These are phyloP conservation scores for Carapus acus DNA, from an alignment of 2,797 vertebrate species.

Conservation along the genomic window DNA sequence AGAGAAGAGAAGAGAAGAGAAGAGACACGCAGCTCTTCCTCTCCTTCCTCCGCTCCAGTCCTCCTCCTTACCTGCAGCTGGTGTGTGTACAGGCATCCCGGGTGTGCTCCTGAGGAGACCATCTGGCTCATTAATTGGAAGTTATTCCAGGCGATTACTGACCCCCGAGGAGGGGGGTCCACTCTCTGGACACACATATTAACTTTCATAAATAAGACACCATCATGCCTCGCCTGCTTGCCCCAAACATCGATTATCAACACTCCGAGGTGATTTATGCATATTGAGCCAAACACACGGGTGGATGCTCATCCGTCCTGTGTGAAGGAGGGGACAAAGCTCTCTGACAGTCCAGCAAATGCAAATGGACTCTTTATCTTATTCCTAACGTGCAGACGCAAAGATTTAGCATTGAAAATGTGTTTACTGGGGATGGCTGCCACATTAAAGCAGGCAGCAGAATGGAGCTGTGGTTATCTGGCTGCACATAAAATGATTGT, in stretches of 20 bases:
- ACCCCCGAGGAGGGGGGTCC: slow-evolving; percentile 46
- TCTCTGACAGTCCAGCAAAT: slow-evolving; percentile 31
- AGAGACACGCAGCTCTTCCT: too few species aligned
- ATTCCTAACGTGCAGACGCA: slow-evolving; percentile 25
- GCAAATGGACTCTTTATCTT: slow-evolving; percentile 38
- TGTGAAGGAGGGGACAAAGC: slow-evolving; percentile 29
- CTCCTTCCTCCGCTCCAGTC: too few species aligned
- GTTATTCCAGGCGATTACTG: slow-evolving; percentile 70
- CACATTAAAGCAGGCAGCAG: slow-evolving; percentile 2
- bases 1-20: too few species aligned
- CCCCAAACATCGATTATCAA: slow-evolving; percentile 60
- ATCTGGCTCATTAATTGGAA: slow-evolving; percentile 74
- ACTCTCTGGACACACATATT: slow-evolving; percentile 54
- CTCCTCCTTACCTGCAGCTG: too few species aligned
- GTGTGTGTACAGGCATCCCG: slow-evolving; percentile 53
- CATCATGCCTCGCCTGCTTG: slow-evolving; percentile 27
- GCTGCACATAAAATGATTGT: slow-evolving; percentile 20
- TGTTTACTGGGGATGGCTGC: slow-evolving; percentile 20
- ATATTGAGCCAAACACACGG: slow-evolving; percentile 26
- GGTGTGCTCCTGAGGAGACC: slow-evolving; percentile 71
- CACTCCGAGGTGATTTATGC: slow-evolving; percentile 54
- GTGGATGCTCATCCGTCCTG: slow-evolving; percentile 17
- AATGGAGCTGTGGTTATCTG: slow-evolving; percentile 9
- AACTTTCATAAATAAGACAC: slow-evolving; percentile 62
- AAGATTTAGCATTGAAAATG: slow-evolving; percentile 27